These are phyloP conservation scores for Colletes latitarsis DNA, from an alignment of 1,140 invertebrate genomes.

Conservation along the genomic window DNA sequence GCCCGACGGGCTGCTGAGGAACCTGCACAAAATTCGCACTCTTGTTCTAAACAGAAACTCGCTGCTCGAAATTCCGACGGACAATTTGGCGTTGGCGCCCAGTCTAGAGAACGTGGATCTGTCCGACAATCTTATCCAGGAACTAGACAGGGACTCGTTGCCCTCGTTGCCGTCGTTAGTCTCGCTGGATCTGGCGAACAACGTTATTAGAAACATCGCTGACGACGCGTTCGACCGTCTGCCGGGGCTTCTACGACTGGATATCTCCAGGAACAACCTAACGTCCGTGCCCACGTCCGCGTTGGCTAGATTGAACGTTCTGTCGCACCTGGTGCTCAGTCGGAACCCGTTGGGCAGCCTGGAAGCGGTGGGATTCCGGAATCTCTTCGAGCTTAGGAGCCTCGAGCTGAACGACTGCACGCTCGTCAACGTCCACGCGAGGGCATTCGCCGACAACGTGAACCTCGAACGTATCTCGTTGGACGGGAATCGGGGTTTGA, in stretches of 20 bases:
- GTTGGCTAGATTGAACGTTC: conserved; percentile 87
- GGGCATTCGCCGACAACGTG: conserved; percentile 92
- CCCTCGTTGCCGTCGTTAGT: conserved; percentile 86
- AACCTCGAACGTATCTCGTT: conserved; percentile 89
- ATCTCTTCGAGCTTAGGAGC: conserved; percentile 88
- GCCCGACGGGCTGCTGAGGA: conserved; percentile 86
- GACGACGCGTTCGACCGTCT: conserved; percentile 86
- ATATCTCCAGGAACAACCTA: conserved; percentile 91
- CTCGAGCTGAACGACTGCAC: conserved; percentile 87
- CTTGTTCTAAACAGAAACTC: conserved; percentile 89
- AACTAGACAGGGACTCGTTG: conserved; percentile 85
- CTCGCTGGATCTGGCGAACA: conserved; percentile 85
- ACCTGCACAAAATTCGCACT: conserved; percentile 85
- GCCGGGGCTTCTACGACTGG: conserved; percentile 85
- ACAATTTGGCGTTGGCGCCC: conserved; percentile 84
- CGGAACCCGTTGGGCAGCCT: conserved; percentile 88
- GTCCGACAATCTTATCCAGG: conserved; percentile 87
- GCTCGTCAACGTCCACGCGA: conserved; percentile 85
- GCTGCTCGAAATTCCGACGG: conserved; percentile 87
- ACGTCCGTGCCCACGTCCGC: conserved; percentile 88
- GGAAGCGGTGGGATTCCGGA: conserved; percentile 88
- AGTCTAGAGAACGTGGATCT: conserved; percentile 86
- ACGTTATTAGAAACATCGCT: conserved; percentile 87
- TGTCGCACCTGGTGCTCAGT: conserved; percentile 87
- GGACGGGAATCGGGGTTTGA: conserved; percentile 88